Evolutionary conservation across 1,140 invertebrate genomes (phyloP), one percentile per base, ranked within the genome.

Genomic region (Bombus polaris): DNA sequence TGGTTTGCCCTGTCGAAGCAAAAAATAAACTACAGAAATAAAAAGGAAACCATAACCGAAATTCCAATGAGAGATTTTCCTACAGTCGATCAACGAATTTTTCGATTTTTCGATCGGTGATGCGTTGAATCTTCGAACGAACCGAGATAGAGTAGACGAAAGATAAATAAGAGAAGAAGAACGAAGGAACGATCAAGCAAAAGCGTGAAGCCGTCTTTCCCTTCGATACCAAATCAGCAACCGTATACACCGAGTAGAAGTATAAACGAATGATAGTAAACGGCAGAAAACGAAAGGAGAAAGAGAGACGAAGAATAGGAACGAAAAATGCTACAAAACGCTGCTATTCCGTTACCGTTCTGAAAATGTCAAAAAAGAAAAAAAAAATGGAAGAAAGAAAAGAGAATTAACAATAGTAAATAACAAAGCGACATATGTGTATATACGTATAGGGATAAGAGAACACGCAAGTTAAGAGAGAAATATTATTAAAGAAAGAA

Each of bases 181-280:
- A 53, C 8, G 32, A 47, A 32, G 6, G 39, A 62, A n/a, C 59
- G 59, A n/a, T 62, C 12, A 0, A 62, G 59, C 47, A 53, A 53
- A 53, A 53, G 47, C 47, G 47, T 0, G 47, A 77, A 76, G 62
- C 77, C 83, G 86, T 92, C 91, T 93, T 92, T 93, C 92, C 89
- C 91, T 92, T 92, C 85, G 65, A 90, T 90, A 90, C 86, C 82
- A 85, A 89, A 87, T 74, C 25, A 85, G 68, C 59, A 15, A 6
- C 6, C n/a, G 83, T 47, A 85, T 77, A 87, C 78, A 90, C 85
- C 82, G 72, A 87, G 79, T 80, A 85, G 85, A 89, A 59, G 77
- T 77, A 13, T 59, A 44, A 32, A 68, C 39, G 42, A 68, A 37
- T n/a, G 18, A 28, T 18, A 25, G 65, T 37, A 13, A 70, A 87